phyloP scores from a whole-genome alignment of 2,797 vertebrate genomes.

The Oceanodroma leucorhoa region DNA sequence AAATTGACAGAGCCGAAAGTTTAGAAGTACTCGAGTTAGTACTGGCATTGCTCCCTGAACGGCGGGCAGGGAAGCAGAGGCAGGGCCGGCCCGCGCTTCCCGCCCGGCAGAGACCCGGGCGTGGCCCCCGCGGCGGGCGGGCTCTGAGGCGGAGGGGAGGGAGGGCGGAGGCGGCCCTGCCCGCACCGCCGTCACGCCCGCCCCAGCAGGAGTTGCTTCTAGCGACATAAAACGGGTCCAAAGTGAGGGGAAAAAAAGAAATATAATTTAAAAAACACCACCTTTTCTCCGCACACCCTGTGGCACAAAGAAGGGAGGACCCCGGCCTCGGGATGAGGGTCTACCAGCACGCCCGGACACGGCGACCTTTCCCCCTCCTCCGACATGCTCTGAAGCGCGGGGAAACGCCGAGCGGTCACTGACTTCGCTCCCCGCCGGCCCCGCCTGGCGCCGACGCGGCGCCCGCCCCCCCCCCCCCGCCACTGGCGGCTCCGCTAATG shows the following conservation, averaged over 20 bases:
- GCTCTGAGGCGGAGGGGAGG: too few species aligned
- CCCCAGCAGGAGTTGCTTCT: neutral
- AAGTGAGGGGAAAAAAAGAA: neutral
- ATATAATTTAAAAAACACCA: neutral
- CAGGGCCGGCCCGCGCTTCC: neutral
- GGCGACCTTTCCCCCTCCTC: neutral
- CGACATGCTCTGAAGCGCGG: neutral
- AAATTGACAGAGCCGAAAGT: neutral
- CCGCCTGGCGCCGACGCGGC: neutral
- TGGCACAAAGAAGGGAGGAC: neutral
- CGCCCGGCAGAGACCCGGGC: neutral
- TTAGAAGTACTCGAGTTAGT: fast-evolving
- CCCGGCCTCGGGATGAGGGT: neutral
- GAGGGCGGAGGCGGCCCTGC: too few species aligned
- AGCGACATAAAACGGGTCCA: neutral
- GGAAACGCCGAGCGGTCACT: too few species aligned
- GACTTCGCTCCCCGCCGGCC: too few species aligned
- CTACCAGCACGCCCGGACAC: neutral
- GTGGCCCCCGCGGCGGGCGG: neutral
- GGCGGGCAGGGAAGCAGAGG: too few species aligned
- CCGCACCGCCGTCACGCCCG: neutral
- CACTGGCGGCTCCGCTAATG: neutral
- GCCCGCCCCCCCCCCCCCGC: too few species aligned
- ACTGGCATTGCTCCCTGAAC: fast-evolving
- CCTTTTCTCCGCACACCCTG: too few species aligned